phyloP scores from a whole-genome alignment of 2,113 vertebrate species.

The Microcebus jonahi region DNA sequence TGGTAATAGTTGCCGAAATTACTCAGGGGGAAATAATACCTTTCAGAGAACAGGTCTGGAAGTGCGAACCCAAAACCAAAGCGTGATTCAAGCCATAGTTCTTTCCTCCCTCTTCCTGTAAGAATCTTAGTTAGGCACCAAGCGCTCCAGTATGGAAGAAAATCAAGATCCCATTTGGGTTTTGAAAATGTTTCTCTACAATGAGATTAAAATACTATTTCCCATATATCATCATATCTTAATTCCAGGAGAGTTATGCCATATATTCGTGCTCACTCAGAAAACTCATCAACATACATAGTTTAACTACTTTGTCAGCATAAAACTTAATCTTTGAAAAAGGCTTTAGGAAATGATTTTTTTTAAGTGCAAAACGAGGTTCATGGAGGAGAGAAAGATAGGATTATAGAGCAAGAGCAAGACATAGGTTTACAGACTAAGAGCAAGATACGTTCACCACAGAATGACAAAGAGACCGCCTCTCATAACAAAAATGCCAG shows the following conservation, averaged over 20 bases:
- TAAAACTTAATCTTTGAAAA: conserved; percentile 11
- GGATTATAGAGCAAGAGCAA: too few species aligned
- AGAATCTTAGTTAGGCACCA: background rate
- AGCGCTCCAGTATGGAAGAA: background rate
- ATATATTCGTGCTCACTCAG: background rate
- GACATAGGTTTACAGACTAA: too few species aligned
- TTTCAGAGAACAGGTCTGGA: background rate
- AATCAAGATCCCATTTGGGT: background rate
- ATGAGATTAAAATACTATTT: background rate
- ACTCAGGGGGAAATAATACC: background rate
- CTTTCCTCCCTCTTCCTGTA: background rate
- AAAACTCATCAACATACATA: conserved; percentile 13
- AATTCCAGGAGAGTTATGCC: background rate
- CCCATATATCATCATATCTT: background rate
- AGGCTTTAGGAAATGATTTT: background rate
- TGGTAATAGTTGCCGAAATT: background rate
- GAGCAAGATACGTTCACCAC: too few species aligned
- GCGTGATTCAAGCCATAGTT: background rate
- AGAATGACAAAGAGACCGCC: too few species aligned
- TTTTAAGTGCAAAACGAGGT: background rate
- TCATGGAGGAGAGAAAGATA: too few species aligned
- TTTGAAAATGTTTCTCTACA: background rate
- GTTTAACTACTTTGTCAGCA: conserved; percentile 3
- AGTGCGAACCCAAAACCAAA: background rate
- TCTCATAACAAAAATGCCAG: too few species aligned